A percentile compares a stretch with the other conserved stretches of the same genome.
phyloP scores from a whole-genome alignment of 1,140 invertebrate species.

The Orius insidiosus region DNA sequence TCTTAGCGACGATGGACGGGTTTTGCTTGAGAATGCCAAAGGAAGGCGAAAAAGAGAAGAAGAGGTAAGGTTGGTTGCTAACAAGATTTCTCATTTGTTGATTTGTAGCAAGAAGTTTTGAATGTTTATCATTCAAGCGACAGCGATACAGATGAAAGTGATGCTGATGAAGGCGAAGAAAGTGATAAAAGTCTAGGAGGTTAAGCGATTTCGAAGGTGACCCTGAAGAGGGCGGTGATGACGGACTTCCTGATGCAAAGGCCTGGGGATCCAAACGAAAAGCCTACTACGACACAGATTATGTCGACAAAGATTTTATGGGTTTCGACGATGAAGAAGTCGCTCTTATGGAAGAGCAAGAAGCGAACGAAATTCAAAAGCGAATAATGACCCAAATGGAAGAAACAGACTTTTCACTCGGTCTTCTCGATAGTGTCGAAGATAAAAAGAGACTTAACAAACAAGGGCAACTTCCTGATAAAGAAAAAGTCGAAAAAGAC shows the following conservation, averaged over 20 bases:
- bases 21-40: slow-evolving; percentile 40
- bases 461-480: slow-evolving; percentile 21
- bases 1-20: slow-evolving; percentile 41
- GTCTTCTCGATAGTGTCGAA: slow-evolving; percentile 31
- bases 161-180: slow-evolving; percentile 28
- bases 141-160: slow-evolving; percentile 32
- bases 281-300: slow-evolving; percentile 70
- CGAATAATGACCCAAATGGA: slow-evolving; percentile 58
- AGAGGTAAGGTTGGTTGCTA: slow-evolving; percentile 15
- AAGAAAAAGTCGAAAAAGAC: slow-evolving; percentile 48
- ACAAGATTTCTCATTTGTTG: neutral
- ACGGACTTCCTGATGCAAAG: slow-evolving; percentile 52
- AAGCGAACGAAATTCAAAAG: slow-evolving; percentile 65
- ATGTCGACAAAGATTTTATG: slow-evolving; percentile 70
- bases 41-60: slow-evolving; percentile 33
- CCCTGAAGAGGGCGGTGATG: slow-evolving; percentile 46
- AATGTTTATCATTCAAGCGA: slow-evolving; percentile 27
- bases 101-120: slow-evolving; percentile 37
- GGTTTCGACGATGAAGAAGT: slow-evolving; percentile 48
- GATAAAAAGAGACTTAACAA: slow-evolving; percentile 20
- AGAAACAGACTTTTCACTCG: slow-evolving; percentile 62
- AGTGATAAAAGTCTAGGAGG: slow-evolving; percentile 23
- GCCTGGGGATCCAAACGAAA: slow-evolving; percentile 72
- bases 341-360: slow-evolving; percentile 67
- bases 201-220: slow-evolving; percentile 36